Conservation (phyloP, 2,113 vertebrate genomes). For the Ovis aries region ARS-UI_Ramb_v3.0 NC_056079.1:8021001-8021500, state of each 20-base stretch:
- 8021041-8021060: neutral
- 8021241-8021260: neutral
- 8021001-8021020: neutral
- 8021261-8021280: neutral
- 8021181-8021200: neutral
- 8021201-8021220: neutral
- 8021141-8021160: neutral
- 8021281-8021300: neutral
- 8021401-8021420: too few relatives aligned
- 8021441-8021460: too few relatives aligned
- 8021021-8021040: neutral
- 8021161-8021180: neutral
- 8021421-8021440: too few relatives aligned
- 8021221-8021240: neutral
- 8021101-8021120: neutral
- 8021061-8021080: neutral
- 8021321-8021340: too few relatives aligned
- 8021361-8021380: too few relatives aligned
- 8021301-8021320: too few relatives aligned
- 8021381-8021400: too few relatives aligned
- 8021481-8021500: too few relatives aligned
- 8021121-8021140: neutral
- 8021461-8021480: accelerated
- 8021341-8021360: too few relatives aligned
- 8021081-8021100: neutral